Base-by-base conservation (phyloP, 2,888 invertebrate genomes). In the Limenitis arthemis region DNA sequence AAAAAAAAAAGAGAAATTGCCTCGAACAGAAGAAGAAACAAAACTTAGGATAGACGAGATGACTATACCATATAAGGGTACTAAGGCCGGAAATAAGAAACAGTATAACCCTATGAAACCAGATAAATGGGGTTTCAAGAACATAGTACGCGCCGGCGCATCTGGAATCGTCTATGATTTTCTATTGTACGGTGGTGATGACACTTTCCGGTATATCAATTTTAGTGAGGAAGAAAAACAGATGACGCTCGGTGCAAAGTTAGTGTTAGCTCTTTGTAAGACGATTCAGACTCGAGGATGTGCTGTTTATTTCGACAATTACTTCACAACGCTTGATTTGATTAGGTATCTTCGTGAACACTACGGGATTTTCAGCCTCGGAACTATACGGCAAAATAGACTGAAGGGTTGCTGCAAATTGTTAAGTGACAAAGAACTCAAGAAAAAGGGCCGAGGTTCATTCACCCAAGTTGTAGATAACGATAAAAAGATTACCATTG, bases 31-130 rank as follows among this genome's bases (percentile, higher is more conserved):
- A 38, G 49, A 53, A 32, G 46, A 53, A 42, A 40, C 31, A 36
- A 36, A n/a, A 41, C 63, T 54, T 51, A 37, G 51, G 28, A 51
- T 68, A 4, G 67, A 66, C 53, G 64, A 68, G 44, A 61, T 62
- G 61, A 66, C 66, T 56, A 49, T 65, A 4, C 57, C 60, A 5
- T 67, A 66, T 39, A 67, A 67, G 53, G 64, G 65, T 1, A 54
- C 30, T 8, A 61, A 56, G 52, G 63, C 64, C 6, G 66, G 64
- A 2, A 44, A 42, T n/a, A 36, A 60, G 11, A 54, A 54, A n/a
- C 65, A 65, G 33, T 66, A 64, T 50, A 59, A 63, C 31, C 60
- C 58, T 44, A 62, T 59, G 29, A 67, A 67, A 53, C 64, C 66
- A 7, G 49, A 52, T 7, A n/a, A n/a, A n/a, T n/a, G n/a, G n/a